Percentiles rank a stretch among this genome's conserved stretches.
Evolutionary conservation across 2,113 vertebrate species (phyloP).

Genomic region (human): DNA sequence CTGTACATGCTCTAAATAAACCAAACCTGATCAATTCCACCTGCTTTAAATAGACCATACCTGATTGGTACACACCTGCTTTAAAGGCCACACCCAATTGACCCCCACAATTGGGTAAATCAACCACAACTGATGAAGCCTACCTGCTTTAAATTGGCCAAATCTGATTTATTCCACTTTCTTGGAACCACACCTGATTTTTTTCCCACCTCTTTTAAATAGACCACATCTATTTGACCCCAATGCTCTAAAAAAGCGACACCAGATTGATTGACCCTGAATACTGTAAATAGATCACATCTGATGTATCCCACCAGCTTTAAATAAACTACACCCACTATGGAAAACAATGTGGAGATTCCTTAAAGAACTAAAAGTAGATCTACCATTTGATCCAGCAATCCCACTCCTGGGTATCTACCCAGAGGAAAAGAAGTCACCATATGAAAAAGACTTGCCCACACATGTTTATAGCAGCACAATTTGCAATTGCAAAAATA

Average conservation of each 20-base stretch:
- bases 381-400: too few species aligned
- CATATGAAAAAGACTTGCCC: too few species aligned
- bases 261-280: neutral
- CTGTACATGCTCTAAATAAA: neutral
- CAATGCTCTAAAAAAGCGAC: neutral
- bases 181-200: neutral
- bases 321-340: too few species aligned
- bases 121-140: too few species aligned
- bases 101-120: neutral
- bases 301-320: too few species aligned
- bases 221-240: neutral
- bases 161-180: neutral
- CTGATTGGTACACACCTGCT: neutral
- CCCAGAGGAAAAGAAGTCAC: too few species aligned
- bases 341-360: too few species aligned
- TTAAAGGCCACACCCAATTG: neutral
- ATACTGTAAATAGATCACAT: neutral
- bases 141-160: neutral
- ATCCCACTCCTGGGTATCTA: too few species aligned
- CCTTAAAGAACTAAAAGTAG: too few species aligned
- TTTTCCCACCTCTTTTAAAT: neutral
- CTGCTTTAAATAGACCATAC: neutral
- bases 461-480: too few species aligned
- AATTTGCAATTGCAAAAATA: too few species aligned
- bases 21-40: neutral